Evolutionary conservation across 2,113 vertebrate species (phyloP), one percentile per base, ranked within the genome.

Genomic region (Loxodonta africana): DNA sequence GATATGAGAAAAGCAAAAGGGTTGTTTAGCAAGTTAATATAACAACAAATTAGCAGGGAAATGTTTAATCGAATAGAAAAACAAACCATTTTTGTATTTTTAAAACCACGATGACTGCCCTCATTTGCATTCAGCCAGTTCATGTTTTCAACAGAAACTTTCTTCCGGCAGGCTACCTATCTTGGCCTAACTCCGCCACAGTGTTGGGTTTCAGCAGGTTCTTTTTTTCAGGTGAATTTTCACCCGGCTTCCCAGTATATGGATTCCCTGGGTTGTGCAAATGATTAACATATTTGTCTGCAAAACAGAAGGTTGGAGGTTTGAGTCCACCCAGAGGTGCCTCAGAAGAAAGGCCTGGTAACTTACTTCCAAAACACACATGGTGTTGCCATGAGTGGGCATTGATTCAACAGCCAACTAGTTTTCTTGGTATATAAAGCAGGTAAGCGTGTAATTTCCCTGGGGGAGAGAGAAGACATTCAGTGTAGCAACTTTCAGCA

Each of bases 41-140:
- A 26, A 18, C 41, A 20, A n/a, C n/a, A 62, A 6, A 53, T 21
- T 7, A 46, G 1, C 20, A 3, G 41, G 37, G 44, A 20, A 67
- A 71, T n/a, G 9, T 73, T 46, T 23, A 7, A 12, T 73, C 21
- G 51, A 15, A 46, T 25, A 53, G 37, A 71, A 92, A 53, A 69
- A 46, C 7, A 69, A 82, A 17, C 33, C 21, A 2, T 4, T 26
- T 4, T 30, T 23, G 2, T 26, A 2, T 14, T 51, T 88, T 51
- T 60, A 15, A 83, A 85, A 6, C 11, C 1, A 10, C 2, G 0
- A 0, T 5, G 6, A 18, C 83, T 8, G 1, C 5, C 20, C 21
- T 51, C 28, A 5, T 46, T 5, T 30, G 30, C 78, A 5, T 0
- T 11, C 1, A 8, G 25, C 12, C 67, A 60, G 0, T 1, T 10